phyloP scores from a whole-genome alignment of 1,140 invertebrate species.

The Paramacrobiotus metropolitanus region DNA sequence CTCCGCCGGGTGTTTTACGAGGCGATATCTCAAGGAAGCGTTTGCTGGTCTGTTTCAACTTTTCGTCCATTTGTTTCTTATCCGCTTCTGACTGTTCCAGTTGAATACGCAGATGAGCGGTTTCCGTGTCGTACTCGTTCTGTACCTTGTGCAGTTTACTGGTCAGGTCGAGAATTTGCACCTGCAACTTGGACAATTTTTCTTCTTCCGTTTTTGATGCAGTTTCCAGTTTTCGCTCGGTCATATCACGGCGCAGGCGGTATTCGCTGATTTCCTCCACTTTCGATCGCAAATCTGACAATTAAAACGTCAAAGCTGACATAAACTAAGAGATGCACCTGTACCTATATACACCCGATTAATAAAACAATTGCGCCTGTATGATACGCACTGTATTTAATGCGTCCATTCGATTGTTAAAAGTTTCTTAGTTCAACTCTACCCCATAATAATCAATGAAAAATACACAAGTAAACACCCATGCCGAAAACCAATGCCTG shows the following conservation, averaged over 20 bases:
- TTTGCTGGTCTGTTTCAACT: conserved; percentile 3
- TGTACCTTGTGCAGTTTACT: not conserved
- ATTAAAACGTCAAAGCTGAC: not conserved
- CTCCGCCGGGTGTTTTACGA: not conserved
- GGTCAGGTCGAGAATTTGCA: not conserved
- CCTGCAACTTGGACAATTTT: not conserved
- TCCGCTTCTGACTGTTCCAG: not conserved
- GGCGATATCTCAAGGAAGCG: not conserved
- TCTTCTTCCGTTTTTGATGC: not conserved
- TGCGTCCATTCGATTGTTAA: too few relatives aligned
- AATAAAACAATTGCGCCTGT: too few relatives aligned
- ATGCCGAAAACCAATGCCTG: too few relatives aligned
- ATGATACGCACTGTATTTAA: too few relatives aligned
- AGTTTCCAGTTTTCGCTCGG: not conserved
- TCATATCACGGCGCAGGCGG: not conserved
- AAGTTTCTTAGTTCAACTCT: too few relatives aligned
- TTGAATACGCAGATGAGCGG: not conserved
- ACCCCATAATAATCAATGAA: too few relatives aligned
- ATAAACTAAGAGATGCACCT: too few relatives aligned
- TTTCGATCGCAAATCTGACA: not conserved
- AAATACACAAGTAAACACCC: too few relatives aligned
- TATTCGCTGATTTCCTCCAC: not conserved
- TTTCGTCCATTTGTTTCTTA: not conserved
- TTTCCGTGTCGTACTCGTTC: not conserved
- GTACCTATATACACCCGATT: too few relatives aligned